These are phyloP conservation scores for Chelonia mydas DNA, from an alignment of 2,797 vertebrate genomes.

Conservation along the genomic window DNA sequence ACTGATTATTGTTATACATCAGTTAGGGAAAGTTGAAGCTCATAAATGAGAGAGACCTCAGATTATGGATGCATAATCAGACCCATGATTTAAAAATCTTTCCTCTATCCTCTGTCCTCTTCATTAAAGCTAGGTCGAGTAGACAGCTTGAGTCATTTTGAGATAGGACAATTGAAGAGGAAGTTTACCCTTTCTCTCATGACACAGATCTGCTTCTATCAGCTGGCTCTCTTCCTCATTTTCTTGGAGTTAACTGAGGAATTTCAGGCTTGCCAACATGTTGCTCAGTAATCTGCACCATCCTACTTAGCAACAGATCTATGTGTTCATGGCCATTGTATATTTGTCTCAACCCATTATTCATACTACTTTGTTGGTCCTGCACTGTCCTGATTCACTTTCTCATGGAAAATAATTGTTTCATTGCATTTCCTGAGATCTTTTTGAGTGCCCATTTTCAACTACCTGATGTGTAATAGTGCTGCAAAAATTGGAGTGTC, in stretches of 20 bases:
- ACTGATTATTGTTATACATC: rapidly evolving
- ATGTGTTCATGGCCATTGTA: background rate
- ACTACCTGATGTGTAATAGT: constrained; percentile 36
- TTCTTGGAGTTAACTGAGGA: background rate
- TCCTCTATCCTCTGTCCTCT: background rate
- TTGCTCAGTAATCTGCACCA: background rate
- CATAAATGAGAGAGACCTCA: rapidly evolving
- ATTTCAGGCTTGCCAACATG: background rate
- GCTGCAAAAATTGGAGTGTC: constrained; percentile 61
- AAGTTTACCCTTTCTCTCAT: background rate
- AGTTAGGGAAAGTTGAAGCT: rapidly evolving
- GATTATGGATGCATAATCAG: rapidly evolving
- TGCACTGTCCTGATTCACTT: background rate
- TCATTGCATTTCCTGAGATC: background rate
- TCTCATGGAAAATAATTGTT: background rate
- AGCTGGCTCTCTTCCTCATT: background rate
- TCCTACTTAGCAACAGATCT: background rate
- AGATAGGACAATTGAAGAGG: rapidly evolving
- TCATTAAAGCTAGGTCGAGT: background rate
- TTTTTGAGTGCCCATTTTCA: constrained; percentile 17
- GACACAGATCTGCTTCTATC: background rate
- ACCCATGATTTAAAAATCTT: rapidly evolving
- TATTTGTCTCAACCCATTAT: background rate
- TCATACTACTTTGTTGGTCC: background rate
- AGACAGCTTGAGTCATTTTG: background rate